phyloP scores from a whole-genome alignment of 64 coral and sea anemone genomes.

The Montipora foliosa region DNA sequence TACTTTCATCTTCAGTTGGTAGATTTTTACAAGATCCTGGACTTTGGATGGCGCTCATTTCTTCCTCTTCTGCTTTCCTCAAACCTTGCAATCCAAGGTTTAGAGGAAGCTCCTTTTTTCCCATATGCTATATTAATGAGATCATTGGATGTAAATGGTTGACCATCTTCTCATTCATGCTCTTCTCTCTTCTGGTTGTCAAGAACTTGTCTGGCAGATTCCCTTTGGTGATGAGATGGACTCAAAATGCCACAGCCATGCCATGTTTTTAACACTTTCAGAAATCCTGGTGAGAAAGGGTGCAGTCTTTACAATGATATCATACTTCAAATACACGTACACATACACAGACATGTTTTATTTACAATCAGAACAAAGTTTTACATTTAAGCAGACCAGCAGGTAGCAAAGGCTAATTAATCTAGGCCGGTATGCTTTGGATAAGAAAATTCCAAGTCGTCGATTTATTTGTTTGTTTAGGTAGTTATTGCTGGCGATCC shows the following conservation, averaged over 20 bases:
- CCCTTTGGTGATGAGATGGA: slow-evolving; percentile 30
- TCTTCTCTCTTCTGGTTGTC: slow-evolving; percentile 17
- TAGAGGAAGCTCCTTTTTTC: slow-evolving; percentile 34
- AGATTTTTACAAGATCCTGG: background rate
- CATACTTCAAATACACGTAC: too few species aligned
- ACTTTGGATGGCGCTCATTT: background rate
- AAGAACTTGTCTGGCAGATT: slow-evolving; percentile 30
- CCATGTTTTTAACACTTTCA: slow-evolving; percentile 33
- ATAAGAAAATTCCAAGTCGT: too few species aligned
- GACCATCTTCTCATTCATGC: slow-evolving; percentile 44
- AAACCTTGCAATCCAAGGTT: slow-evolving; percentile 41
- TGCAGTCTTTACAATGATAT: too few species aligned
- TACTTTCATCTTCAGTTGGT: background rate
- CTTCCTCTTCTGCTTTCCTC: slow-evolving; percentile 30
- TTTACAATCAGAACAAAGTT: too few species aligned
- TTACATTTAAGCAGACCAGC: too few species aligned
- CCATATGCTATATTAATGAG: slow-evolving; percentile 20
- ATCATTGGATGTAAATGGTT: slow-evolving; percentile 38
- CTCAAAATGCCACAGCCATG: background rate
- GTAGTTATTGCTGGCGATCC: too few species aligned
- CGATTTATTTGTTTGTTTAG: too few species aligned
- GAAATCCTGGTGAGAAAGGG: too few species aligned
- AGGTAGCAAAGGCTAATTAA: too few species aligned
- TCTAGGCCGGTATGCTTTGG: too few species aligned
- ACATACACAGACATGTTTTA: too few species aligned